Conservation (phyloP, 2,113 vertebrate genomes). For the Trichechus manatus region DNA sequence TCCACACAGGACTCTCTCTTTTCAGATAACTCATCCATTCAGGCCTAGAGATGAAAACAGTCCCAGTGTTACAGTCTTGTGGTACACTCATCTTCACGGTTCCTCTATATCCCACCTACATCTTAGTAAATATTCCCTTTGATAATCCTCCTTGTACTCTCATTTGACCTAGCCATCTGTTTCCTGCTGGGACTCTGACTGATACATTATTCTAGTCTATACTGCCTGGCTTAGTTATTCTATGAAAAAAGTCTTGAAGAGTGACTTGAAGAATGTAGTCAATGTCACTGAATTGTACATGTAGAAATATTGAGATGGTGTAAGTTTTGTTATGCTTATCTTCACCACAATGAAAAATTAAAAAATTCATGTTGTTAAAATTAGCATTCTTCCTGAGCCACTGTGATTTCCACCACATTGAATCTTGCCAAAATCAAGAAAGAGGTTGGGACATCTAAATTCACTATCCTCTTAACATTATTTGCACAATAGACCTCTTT, state of each 20-base stretch:
- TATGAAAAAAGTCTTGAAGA: not conserved
- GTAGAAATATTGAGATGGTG: no score
- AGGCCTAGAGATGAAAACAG: not conserved
- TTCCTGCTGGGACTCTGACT: not conserved
- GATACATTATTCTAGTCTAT: not conserved
- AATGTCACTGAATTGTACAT: no score
- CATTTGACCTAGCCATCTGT: not conserved
- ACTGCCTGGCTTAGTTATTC: not conserved
- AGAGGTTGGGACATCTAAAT: not conserved
- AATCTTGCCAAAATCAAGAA: not conserved
- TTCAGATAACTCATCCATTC: not conserved
- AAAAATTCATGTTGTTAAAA: not conserved
- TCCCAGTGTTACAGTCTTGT: not conserved
- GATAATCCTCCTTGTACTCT: not conserved
- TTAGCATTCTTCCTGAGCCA: not conserved
- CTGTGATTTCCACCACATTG: not conserved
- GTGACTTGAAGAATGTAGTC: no score
- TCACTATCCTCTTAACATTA: not conserved
- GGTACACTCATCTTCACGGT: not conserved
- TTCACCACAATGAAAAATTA: no score
- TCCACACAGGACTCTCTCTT: not conserved
- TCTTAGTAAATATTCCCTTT: conserved; percentile 3
- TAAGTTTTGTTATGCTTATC: no score
- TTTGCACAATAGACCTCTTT: not conserved
- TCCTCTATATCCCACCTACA: not conserved